Evolutionary conservation across 2,113 vertebrate species (phyloP).

Genomic region (Ceyx melanurus): DNA sequence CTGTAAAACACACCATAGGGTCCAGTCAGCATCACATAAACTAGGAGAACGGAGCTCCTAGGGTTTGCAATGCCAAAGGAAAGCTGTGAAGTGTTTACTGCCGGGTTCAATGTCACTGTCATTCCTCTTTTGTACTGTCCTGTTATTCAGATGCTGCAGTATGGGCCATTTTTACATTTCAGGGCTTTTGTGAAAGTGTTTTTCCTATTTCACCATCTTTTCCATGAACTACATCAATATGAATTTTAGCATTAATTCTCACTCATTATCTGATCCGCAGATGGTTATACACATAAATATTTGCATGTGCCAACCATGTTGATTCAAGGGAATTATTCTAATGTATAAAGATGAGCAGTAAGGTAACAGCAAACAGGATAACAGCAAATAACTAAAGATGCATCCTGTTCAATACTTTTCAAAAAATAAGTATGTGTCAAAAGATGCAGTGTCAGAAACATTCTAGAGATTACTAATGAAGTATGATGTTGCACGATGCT

Average conservation of each 20-base stretch:
- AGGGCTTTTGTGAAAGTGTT: neutral
- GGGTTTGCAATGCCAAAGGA: neutral
- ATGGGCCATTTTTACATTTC: neutral
- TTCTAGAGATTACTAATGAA: neutral
- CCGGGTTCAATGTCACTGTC: neutral
- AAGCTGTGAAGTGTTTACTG: conserved; percentile 6
- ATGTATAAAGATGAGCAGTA: neutral
- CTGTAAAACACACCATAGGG: neutral
- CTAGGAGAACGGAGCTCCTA: neutral
- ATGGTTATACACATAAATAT: conserved; percentile 9
- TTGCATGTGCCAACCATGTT: neutral
- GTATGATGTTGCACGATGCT: neutral
- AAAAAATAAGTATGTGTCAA: neutral
- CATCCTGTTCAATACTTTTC: neutral
- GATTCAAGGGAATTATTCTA: neutral
- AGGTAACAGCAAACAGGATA: neutral
- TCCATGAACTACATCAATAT: neutral
- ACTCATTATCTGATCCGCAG: neutral
- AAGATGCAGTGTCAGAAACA: neutral
- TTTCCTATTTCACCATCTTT: neutral
- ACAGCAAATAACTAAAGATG: neutral
- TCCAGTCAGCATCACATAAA: neutral
- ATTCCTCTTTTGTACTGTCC: neutral
- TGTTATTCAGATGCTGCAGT: conserved; percentile 4
- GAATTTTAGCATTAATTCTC: conserved; percentile 17